Conservation (phyloP, 2,113 vertebrate species). For the Hypocryptadius cinnamomeus region DNA sequence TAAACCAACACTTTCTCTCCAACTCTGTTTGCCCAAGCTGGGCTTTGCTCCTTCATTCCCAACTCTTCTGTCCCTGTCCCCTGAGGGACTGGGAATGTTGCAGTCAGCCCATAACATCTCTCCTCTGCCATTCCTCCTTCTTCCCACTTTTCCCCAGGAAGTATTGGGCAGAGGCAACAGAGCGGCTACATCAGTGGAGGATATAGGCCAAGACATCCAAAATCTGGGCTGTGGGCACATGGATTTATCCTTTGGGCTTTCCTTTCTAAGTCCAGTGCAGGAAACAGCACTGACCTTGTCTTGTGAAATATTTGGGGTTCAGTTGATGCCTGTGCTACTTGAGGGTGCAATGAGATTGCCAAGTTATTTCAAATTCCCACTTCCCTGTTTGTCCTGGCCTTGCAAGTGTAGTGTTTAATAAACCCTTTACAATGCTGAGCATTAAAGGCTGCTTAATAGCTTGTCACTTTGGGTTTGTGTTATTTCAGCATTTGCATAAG, state of each 20-base stretch:
- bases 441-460: background rate
- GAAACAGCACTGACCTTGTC: background rate
- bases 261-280: background rate
- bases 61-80: background rate
- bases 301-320: background rate
- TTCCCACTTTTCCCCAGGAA: background rate
- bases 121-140: background rate
- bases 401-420: background rate
- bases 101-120: background rate
- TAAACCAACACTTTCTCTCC: background rate
- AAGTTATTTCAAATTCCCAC: background rate
- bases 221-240: background rate
- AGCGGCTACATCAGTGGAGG: background rate
- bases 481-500: background rate
- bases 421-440: background rate
- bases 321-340: background rate
- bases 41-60: background rate
- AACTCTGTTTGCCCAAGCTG: background rate
- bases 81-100: background rate
- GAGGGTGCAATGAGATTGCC: background rate
- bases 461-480: constrained; percentile 2
- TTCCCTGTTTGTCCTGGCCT: background rate
- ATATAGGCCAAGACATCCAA: background rate
- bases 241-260: background rate
- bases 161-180: background rate